Percentiles rank a stretch among this genome's conserved stretches.
These are phyloP conservation scores for Triplophysa yarkandensis DNA, from an alignment of 2,797 vertebrate species.

Conservation along the genomic window DNA sequence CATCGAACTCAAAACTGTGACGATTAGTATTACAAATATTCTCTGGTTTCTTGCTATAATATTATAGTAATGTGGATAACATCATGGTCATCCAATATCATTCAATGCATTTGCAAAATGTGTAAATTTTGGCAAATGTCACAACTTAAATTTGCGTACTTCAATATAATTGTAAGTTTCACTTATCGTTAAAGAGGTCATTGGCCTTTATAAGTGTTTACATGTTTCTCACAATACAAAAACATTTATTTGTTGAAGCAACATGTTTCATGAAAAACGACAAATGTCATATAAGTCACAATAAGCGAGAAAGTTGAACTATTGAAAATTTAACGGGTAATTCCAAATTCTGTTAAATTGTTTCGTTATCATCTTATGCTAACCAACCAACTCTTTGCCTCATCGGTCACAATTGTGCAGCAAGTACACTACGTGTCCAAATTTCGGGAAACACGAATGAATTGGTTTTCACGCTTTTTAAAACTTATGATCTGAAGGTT, in stretches of 20 bases:
- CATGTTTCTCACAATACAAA: too few relatives aligned
- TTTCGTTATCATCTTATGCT: background rate
- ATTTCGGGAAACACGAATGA: too few relatives aligned
- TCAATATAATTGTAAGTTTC: background rate
- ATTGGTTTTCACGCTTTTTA: too few relatives aligned
- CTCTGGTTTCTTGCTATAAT: background rate
- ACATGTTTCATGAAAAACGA: too few relatives aligned
- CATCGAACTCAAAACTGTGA: too few relatives aligned
- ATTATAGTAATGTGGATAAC: too few relatives aligned
- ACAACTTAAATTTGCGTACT: background rate
- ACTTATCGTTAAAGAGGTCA: too few relatives aligned
- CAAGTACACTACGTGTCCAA: too few relatives aligned
- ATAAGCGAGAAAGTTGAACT: background rate
- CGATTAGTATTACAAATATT: background rate
- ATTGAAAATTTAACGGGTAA: background rate
- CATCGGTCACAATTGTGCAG: background rate
- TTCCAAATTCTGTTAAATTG: background rate
- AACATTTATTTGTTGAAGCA: background rate
- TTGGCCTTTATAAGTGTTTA: too few relatives aligned
- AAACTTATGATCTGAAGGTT: too few relatives aligned
- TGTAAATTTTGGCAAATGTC: background rate
- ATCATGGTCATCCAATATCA: too few relatives aligned
- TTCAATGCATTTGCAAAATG: background rate
- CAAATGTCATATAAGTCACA: too few relatives aligned
- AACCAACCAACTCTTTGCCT: background rate